These are phyloP conservation scores for Andrena dorsata DNA, from an alignment of 2,888 invertebrate genomes.

Conservation along the genomic window DNA sequence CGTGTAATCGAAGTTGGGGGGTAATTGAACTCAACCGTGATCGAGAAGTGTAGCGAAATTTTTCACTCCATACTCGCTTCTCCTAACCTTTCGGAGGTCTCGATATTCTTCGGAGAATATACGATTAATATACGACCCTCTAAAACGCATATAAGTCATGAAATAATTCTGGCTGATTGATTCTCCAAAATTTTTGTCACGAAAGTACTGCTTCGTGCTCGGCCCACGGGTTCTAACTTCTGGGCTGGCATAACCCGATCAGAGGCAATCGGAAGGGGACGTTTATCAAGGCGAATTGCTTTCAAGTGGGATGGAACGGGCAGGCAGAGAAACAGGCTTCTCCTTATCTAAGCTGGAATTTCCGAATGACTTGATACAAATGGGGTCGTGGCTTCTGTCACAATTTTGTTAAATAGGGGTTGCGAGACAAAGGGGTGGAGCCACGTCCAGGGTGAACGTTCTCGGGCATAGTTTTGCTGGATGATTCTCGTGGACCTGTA, in stretches of 20 bases:
- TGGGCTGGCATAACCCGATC: constrained; percentile 34
- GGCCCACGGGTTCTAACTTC: not conserved
- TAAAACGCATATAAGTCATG: no score
- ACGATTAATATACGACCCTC: not conserved
- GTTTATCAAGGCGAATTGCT: constrained; percentile 59
- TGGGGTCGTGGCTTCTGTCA: constrained; percentile 59
- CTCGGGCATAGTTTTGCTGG: constrained; percentile 52
- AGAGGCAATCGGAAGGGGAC: constrained; percentile 52
- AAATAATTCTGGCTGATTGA: no score
- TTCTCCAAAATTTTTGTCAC: constrained; percentile 2
- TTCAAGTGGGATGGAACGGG: constrained; percentile 47
- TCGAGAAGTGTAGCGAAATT: not conserved
- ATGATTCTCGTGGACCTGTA: constrained; percentile 54
- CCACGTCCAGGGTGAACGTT: constrained; percentile 51
- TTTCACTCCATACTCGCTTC: not conserved
- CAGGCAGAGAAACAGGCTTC: constrained; percentile 38
- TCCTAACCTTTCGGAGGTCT: not conserved
- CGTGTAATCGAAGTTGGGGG: constrained; percentile 19
- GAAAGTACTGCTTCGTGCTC: constrained; percentile 1
- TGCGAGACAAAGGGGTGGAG: not conserved
- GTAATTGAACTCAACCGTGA: constrained; percentile 17
- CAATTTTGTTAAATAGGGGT: constrained; percentile 30
- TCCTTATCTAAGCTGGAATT: constrained; percentile 58
- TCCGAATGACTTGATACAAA: constrained; percentile 57
- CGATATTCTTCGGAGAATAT: not conserved